Conservation (phyloP, 2,888 invertebrate genomes). For the Dasypolia templi region DNA sequence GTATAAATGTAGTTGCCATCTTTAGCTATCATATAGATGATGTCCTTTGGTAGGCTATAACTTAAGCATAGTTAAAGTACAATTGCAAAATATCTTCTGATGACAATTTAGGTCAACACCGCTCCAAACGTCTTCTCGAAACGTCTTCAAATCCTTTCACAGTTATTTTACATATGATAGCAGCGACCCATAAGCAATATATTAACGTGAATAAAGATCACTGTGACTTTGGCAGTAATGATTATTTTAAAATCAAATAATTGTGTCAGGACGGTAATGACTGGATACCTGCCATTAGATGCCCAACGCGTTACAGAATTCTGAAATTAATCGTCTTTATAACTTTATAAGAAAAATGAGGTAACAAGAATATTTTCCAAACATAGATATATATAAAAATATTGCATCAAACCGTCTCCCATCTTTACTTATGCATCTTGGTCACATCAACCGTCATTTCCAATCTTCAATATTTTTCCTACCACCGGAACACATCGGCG, state of each 20-base stretch:
- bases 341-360: not conserved
- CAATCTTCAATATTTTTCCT: slow-evolving; percentile 33
- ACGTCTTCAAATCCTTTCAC: too few relatives aligned
- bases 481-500: slow-evolving; percentile 37
- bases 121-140: not conserved
- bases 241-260: too few relatives aligned
- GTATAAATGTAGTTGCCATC: too few relatives aligned
- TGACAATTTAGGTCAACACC: not conserved
- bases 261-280: too few relatives aligned
- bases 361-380: too few relatives aligned
- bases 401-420: not conserved
- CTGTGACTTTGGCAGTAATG: too few relatives aligned
- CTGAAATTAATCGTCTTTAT: not conserved
- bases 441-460: slow-evolving; percentile 21
- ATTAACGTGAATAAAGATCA: too few relatives aligned
- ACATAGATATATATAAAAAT: too few relatives aligned
- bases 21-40: not conserved
- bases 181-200: too few relatives aligned
- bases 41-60: not conserved
- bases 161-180: too few relatives aligned
- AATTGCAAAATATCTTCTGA: not conserved
- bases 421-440: slow-evolving; percentile 6
- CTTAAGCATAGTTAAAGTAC: not conserved
- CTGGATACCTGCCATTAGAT: not conserved
- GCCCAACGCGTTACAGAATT: not conserved